These are phyloP conservation scores for Cartodere bifasciata DNA, from an alignment of 2,888 invertebrate genomes.

Conservation along the genomic window DNA sequence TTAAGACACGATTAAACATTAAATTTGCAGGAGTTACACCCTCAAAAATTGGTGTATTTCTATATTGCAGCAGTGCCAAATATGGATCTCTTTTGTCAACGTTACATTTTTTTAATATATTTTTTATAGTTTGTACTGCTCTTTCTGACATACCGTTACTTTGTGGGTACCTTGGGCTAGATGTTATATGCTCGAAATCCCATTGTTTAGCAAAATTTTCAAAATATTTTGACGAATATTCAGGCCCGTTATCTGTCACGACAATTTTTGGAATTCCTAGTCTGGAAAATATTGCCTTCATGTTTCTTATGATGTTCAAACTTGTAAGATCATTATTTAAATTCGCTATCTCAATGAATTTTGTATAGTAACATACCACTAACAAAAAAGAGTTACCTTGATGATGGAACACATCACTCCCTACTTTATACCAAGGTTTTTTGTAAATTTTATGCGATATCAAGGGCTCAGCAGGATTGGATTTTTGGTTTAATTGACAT, in stretches of 20 bases:
- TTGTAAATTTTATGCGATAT: slow-evolving; percentile 10
- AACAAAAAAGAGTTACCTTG: slow-evolving; percentile 1
- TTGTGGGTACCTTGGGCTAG: slow-evolving; percentile 15
- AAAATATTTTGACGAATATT: slow-evolving; percentile 15
- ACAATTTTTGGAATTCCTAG: slow-evolving; percentile 15
- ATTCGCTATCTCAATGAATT: slow-evolving; percentile 7
- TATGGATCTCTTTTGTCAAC: slow-evolving; percentile 7
- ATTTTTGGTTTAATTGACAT: slow-evolving; percentile 9
- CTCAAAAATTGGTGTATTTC: slow-evolving; percentile 10
- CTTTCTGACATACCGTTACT: slow-evolving; percentile 15
- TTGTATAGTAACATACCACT: slow-evolving; percentile 7
- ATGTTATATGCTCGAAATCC: slow-evolving; percentile 13
- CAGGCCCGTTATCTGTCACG: slow-evolving; percentile 18
- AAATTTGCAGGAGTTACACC: too few relatives aligned
- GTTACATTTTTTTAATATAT: slow-evolving; percentile 11
- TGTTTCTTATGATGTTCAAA: slow-evolving; percentile 1
- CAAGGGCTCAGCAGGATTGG: slow-evolving; percentile 11
- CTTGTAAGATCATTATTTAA: too few relatives aligned
- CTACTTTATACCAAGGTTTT: slow-evolving; percentile 11
- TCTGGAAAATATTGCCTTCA: slow-evolving; percentile 10
- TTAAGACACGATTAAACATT: too few relatives aligned
- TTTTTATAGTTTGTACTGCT: slow-evolving; percentile 11
- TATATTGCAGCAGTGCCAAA: slow-evolving; percentile 8
- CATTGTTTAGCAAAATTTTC: slow-evolving; percentile 14
- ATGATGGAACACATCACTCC: slow-evolving; percentile 10